Conservation (phyloP, 1,140 invertebrate genomes). For the Oryzaephilus surinamensis region DNA sequence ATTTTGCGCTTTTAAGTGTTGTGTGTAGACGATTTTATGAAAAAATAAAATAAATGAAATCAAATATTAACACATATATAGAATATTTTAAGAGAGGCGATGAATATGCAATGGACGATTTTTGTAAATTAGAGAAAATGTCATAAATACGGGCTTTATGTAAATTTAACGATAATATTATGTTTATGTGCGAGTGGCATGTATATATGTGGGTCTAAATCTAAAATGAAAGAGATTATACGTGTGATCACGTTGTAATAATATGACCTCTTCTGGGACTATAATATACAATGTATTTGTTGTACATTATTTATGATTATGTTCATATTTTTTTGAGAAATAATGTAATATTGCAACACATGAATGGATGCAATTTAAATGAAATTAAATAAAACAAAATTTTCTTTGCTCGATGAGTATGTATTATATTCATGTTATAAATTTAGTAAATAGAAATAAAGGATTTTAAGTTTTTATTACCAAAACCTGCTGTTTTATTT, state of each 20-base stretch:
- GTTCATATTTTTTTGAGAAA: too few species aligned
- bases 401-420: conserved; percentile 26
- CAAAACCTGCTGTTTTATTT: too few species aligned
- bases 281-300: too few species aligned
- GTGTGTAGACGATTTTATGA: too few species aligned
- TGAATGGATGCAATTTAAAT: too few species aligned
- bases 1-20: conserved; percentile 31
- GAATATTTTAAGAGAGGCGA: conserved; percentile 10
- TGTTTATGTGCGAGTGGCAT: not conserved
- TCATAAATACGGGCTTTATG: conserved; percentile 15
- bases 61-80: too few species aligned
- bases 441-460: conserved; percentile 29
- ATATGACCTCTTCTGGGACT: too few species aligned
- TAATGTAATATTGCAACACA: too few species aligned
- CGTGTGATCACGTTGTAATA: conserved; percentile 22
- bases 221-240: conserved; percentile 17
- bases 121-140: conserved; percentile 18
- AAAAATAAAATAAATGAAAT: too few species aligned
- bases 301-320: too few species aligned
- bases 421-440: conserved; percentile 31
- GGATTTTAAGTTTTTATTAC: conserved; percentile 32
- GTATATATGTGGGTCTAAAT: conserved; percentile 12
- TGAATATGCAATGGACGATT: conserved; percentile 16
- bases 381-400: too few species aligned
- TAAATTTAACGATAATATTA: conserved; percentile 2